A percentile compares a stretch with the other conserved stretches of the same genome.
Conservation (phyloP, 1,140 invertebrate species). For the Myzus persicae region DNA sequence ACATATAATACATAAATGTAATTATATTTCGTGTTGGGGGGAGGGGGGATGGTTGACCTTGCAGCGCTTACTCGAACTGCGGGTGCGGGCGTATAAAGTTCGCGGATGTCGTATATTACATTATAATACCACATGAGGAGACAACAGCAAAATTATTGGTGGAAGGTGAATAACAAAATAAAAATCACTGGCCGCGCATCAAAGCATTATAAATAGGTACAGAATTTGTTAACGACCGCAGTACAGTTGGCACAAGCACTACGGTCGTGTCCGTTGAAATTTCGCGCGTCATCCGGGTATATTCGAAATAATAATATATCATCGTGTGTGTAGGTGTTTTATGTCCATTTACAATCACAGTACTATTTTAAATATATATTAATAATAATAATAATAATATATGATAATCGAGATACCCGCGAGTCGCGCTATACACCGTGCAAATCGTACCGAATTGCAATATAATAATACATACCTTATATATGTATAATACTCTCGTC, state of each 20-base stretch:
- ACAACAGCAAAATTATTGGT: background rate
- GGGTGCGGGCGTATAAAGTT: background rate
- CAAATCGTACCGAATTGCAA: background rate
- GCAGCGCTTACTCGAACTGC: background rate
- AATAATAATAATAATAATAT: background rate
- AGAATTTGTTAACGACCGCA: background rate
- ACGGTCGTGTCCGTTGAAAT: background rate
- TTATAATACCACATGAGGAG: background rate
- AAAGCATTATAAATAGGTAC: background rate
- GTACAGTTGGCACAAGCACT: constrained; percentile 3
- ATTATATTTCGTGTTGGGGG: background rate
- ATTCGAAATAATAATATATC: background rate
- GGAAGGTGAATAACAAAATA: background rate
- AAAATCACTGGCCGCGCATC: background rate
- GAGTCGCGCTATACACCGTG: background rate
- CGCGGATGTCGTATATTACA: background rate
- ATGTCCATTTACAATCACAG: background rate
- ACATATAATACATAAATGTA: background rate
- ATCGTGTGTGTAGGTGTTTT: background rate
- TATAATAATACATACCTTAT: background rate
- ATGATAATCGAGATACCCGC: background rate
- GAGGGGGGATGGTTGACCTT: background rate
- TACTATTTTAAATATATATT: background rate
- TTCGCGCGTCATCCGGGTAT: constrained; percentile 24
- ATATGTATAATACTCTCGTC: background rate